Evolutionary conservation across 1,140 invertebrate genomes (phyloP).

Genomic region (Acarapis woodi): DNA sequence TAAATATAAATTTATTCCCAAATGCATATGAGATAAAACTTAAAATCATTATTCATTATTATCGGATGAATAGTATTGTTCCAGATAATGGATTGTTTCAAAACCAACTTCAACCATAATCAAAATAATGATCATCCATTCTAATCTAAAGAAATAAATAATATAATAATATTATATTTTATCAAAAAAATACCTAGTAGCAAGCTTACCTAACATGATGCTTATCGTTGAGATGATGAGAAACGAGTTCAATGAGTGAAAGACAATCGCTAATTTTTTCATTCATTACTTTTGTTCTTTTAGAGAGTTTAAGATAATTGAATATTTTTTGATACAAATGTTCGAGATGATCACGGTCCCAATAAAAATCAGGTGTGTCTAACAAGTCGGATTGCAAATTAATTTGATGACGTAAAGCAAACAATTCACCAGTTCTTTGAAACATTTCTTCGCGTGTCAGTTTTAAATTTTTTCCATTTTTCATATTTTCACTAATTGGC

Average conservation of each 20-base stretch:
- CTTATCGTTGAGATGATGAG: constrained; percentile 53
- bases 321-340: constrained; percentile 43
- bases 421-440: constrained; percentile 65
- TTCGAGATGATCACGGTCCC: constrained; percentile 69
- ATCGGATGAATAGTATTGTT: no score
- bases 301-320: constrained; percentile 47
- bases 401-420: constrained; percentile 49
- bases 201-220: constrained; percentile 66
- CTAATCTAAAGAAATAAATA: no score
- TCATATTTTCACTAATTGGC: constrained; percentile 46
- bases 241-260: constrained; percentile 57
- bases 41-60: no score
- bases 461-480: constrained; percentile 30
- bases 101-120: constrained; percentile 92
- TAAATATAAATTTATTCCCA: no score
- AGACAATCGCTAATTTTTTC: constrained; percentile 74
- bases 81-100: no score
- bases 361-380: constrained; percentile 87
- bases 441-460: constrained; percentile 40
- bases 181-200: no score
- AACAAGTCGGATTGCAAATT: constrained; percentile 74
- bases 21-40: no score
- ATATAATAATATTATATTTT: no score
- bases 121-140: constrained; percentile 84
- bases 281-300: constrained; percentile 68